Conservation (phyloP, 2,113 vertebrate genomes). For the Prionailurus bengalensis region DNA sequence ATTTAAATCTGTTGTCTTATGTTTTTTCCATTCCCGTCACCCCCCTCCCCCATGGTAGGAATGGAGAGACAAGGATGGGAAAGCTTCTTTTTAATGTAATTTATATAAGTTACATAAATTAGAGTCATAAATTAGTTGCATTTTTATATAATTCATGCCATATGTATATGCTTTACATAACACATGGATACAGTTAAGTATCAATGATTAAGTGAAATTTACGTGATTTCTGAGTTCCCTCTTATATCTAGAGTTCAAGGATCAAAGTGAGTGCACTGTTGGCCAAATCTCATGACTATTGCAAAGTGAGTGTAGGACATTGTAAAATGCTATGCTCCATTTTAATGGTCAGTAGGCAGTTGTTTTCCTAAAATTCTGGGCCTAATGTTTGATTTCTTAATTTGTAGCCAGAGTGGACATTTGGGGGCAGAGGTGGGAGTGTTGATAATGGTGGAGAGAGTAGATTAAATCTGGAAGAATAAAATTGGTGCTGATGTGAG, state of each 20-base stretch:
- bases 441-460: not conserved
- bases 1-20: not conserved
- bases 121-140: not conserved
- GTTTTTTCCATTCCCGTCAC: not conserved
- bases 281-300: not conserved
- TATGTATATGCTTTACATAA: not conserved
- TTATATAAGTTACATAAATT: not conserved
- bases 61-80: not conserved
- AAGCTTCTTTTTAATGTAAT: not conserved
- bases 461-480: not conserved
- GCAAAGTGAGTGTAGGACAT: not conserved
- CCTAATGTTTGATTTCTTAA: constrained; percentile 18
- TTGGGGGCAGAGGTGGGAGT: not conserved
- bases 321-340: not conserved
- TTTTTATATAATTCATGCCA: constrained; percentile 36
- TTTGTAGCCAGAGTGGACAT: not conserved
- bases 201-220: constrained; percentile 45
- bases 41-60: not conserved
- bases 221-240: constrained; percentile 10
- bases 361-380: constrained; percentile 38
- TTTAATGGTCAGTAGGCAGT: not conserved
- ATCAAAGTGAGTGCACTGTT: not conserved
- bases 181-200: not conserved
- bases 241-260: not conserved
- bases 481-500: not conserved